Conservation (phyloP, 2,888 invertebrate species). For the Diplolepis rosae region DNA sequence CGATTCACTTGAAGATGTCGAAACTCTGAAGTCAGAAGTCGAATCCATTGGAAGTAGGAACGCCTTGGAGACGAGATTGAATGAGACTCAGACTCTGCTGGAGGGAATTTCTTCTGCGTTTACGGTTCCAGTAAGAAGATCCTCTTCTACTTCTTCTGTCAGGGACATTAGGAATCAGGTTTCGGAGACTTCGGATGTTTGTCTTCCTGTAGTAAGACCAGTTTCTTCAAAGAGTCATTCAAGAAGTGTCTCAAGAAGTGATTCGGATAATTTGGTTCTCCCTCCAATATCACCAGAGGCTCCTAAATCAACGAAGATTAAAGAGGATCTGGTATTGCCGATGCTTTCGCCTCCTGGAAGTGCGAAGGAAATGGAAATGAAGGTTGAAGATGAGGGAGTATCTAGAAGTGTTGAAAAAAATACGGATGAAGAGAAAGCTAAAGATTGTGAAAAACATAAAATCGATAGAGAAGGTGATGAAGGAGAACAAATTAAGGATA, state of each 20-base stretch:
- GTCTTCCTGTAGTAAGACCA: conserved; percentile 64
- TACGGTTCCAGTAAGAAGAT: conserved; percentile 40
- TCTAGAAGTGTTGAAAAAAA: not conserved
- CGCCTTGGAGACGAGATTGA: conserved; percentile 52
- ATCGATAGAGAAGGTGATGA: not conserved
- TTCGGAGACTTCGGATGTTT: conserved; percentile 41
- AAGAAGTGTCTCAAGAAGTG: conserved; percentile 50
- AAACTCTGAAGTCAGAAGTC: conserved; percentile 21
- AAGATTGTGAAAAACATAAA: not conserved
- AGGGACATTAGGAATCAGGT: conserved; percentile 42
- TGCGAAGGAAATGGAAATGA: conserved; percentile 11
- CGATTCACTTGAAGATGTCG: conserved; percentile 24
- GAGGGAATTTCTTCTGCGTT: conserved; percentile 55
- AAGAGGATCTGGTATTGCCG: conserved; percentile 61
- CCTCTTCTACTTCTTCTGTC: conserved; percentile 46
- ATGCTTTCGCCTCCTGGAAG: conserved; percentile 53
- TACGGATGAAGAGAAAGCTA: not conserved
- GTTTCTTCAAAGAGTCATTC: conserved; percentile 50
- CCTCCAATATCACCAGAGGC: conserved; percentile 65
- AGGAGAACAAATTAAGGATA: not conserved
- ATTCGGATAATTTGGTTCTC: conserved; percentile 55
- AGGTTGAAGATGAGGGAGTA: not conserved
- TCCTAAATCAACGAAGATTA: conserved; percentile 52
- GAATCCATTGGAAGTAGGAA: conserved; percentile 36
- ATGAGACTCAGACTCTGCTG: conserved; percentile 56